These are phyloP conservation scores for Acholoe squamosa DNA, from an alignment of 2,888 invertebrate genomes.

Conservation along the genomic window DNA sequence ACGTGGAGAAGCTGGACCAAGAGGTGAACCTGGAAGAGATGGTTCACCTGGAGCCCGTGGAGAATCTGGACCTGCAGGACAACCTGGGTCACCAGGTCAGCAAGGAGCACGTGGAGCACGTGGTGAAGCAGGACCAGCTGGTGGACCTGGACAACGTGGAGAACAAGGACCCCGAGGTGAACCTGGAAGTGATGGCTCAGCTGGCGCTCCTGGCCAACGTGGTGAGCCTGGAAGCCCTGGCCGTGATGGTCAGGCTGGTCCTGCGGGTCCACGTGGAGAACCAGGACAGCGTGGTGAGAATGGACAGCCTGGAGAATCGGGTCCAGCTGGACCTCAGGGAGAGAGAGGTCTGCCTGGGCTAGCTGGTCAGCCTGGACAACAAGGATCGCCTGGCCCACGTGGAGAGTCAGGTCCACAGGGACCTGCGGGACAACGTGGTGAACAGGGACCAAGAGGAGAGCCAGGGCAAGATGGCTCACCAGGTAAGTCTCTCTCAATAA, in stretches of 20 bases:
- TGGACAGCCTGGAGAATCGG: slow-evolving; percentile 44
- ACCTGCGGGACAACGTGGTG: slow-evolving; percentile 65
- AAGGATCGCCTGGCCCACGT: slow-evolving; percentile 64
- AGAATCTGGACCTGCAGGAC: slow-evolving; percentile 57
- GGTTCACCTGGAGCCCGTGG: slow-evolving; percentile 65
- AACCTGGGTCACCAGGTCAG: slow-evolving; percentile 62
- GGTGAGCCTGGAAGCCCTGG: slow-evolving; percentile 67
- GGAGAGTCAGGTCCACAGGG: slow-evolving; percentile 57
- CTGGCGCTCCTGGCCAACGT: slow-evolving; percentile 63
- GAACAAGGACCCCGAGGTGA: slow-evolving; percentile 54
- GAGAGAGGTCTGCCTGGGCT: slow-evolving; percentile 64
- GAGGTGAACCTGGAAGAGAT: slow-evolving; percentile 64
- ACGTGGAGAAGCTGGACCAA: slow-evolving; percentile 57
- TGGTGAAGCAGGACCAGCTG: slow-evolving; percentile 56
- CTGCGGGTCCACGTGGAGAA: slow-evolving; percentile 64
- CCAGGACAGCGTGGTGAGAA: slow-evolving; percentile 51
- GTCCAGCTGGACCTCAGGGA: slow-evolving; percentile 71
- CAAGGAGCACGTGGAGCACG: slow-evolving; percentile 68
- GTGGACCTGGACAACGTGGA: slow-evolving; percentile 53
- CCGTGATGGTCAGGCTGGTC: slow-evolving; percentile 60
- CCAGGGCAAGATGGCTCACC: slow-evolving; percentile 50
- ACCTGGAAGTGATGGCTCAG: slow-evolving; percentile 52
- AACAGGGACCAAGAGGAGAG: slow-evolving; percentile 58
- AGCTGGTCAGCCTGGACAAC: slow-evolving; percentile 47
- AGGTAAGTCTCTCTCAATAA: slow-evolving; percentile 44